Base-by-base conservation (phyloP, 2,888 invertebrate species). In the Heliconius erato region DNA sequence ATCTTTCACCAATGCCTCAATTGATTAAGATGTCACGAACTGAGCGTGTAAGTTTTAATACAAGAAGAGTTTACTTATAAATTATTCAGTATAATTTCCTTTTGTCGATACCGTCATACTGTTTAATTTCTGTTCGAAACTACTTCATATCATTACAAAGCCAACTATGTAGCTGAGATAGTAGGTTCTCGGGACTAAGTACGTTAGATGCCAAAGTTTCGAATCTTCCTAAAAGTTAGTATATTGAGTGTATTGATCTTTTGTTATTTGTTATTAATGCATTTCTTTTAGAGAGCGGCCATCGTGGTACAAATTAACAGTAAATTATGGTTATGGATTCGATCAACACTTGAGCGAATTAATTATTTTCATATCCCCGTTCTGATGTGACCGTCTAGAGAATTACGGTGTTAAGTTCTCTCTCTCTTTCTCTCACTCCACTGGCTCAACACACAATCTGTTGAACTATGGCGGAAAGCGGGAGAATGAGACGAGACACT, bases 91-190 rank as follows among this genome's bases (percentile, higher is more conserved):
- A 90, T 89, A 89, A 91, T 91, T 88, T 86, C 83, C 79, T 82
- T 44, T 89, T 89, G 89, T 90, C 90, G 89, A 91, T 91, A 88
- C 88, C 88, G 88, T 89, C 89, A 87, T 88, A 88, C 82, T 89
- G 89, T 91, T 91, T 91, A 91, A 72, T 71, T 44, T 71, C 71
- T 71, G 91, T 92, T 93, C 86, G 84, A 82, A 88, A 90, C 89
- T 89, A 85, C 85, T 86, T 88, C 88, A 85, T 85, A 87, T 87
- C 82, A 84, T 83, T 85, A 88, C 71, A 72, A 44, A 72, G 26
- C 71, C 44, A 68, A 69, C 69, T 69, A 26, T 44, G 40, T n/a
- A 23, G 71, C 44, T 44, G 26, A 72, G 71, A 72, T 72, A 72
- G 71, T 16, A 72, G n/a, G 26, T 72, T 44, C 71, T 72, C 71